Percentiles rank a stretch among this genome's conserved stretches.
Conservation (phyloP, 2,888 invertebrate genomes). For the Automeris io region DNA sequence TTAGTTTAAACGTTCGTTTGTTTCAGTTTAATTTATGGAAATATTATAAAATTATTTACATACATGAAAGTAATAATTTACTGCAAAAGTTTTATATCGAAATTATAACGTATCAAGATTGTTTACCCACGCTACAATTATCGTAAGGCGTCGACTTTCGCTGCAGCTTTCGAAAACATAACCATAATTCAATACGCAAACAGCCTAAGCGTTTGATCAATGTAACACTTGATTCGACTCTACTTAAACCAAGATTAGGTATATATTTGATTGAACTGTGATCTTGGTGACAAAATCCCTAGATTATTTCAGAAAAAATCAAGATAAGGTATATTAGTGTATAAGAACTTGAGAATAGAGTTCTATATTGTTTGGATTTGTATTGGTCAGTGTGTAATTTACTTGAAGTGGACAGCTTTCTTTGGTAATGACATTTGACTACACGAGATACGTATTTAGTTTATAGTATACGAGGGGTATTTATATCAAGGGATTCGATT, state of each 20-base stretch:
- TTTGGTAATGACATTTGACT: slow-evolving; percentile 44
- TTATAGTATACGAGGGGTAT: background rate
- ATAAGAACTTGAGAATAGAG: slow-evolving; percentile 21
- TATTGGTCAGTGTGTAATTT: slow-evolving; percentile 24
- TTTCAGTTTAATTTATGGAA: too few species aligned
- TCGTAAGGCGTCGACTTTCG: slow-evolving; percentile 60
- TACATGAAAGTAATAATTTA: too few species aligned
- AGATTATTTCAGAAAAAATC: slow-evolving; percentile 1
- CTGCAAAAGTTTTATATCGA: too few species aligned
- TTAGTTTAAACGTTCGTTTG: too few species aligned
- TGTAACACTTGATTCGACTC: slow-evolving; percentile 16
- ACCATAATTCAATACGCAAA: slow-evolving; percentile 29
- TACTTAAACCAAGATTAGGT: slow-evolving; percentile 11
- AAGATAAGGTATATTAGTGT: background rate
- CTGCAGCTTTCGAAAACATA: slow-evolving; percentile 70
- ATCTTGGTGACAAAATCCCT: slow-evolving; percentile 6
- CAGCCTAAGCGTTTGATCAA: slow-evolving; percentile 25
- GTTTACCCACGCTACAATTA: slow-evolving; percentile 41
- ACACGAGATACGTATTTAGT: background rate
- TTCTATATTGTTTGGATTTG: slow-evolving; percentile 23
- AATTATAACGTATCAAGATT: slow-evolving; percentile 43
- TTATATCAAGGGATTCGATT: too few species aligned
- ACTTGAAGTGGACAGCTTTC: slow-evolving; percentile 33
- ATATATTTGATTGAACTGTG: slow-evolving; percentile 10
- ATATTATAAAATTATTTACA: too few species aligned